Percentiles rank a stretch among this genome's conserved stretches.
Conservation (phyloP, 1,140 invertebrate species). For the Nasonia giraulti region DNA sequence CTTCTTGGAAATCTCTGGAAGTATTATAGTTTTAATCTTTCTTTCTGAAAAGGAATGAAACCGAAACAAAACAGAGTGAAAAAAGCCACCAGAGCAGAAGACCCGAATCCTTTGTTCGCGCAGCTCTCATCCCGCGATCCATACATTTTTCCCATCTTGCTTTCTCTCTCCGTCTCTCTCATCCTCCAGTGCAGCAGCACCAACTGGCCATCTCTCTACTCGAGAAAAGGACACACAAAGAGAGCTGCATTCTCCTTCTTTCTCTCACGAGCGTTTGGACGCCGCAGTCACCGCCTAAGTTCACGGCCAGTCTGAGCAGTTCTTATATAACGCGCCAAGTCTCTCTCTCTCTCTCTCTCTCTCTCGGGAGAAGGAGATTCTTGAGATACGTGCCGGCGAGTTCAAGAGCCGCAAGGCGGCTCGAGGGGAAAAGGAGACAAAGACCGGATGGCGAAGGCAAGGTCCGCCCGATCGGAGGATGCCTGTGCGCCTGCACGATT, state of each 20-base stretch:
- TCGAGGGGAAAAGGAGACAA: neutral
- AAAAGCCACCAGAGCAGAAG: neutral
- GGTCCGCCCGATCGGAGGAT: neutral
- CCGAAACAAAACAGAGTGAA: neutral
- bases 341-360: neutral
- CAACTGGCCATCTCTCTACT: slow-evolving; percentile 54
- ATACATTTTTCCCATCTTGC: neutral
- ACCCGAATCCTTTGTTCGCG: neutral
- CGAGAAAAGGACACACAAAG: slow-evolving; percentile 59
- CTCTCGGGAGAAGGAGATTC: slow-evolving; percentile 44
- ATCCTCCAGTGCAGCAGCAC: neutral
- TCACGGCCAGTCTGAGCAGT: slow-evolving; percentile 71
- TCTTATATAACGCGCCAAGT: slow-evolving; percentile 66
- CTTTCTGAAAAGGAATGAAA: too few relatives aligned
- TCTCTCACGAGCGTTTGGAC: slow-evolving; percentile 55
- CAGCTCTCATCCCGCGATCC: neutral
- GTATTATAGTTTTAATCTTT: too few relatives aligned
- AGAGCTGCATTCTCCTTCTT: slow-evolving; percentile 45
- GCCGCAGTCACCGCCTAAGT: slow-evolving; percentile 68
- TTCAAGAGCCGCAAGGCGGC: neutral
- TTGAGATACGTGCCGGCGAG: slow-evolving; percentile 54
- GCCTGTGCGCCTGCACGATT: neutral
- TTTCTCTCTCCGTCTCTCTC: neutral
- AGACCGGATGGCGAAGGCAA: neutral
- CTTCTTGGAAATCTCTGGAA: too few relatives aligned